Evolutionary conservation across 30 jellyfish, hydroid and myxozoan genomes (phyloP).

Genomic region (Sanderia malayensis): DNA sequence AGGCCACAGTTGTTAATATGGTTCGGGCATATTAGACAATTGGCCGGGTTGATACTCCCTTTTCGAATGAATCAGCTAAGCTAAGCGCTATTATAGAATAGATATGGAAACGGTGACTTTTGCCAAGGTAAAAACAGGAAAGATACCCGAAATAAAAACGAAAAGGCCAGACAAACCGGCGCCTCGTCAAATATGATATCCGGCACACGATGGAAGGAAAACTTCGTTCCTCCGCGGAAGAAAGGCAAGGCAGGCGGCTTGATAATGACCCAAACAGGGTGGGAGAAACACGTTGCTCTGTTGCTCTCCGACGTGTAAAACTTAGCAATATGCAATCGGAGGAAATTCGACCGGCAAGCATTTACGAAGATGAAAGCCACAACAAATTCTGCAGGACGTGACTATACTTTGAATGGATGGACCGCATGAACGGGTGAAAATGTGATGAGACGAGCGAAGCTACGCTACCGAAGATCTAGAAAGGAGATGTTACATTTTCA

Average conservation of each 20-base stretch:
- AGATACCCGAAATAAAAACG: slow-evolving; percentile 16
- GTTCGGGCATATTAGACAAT: no score
- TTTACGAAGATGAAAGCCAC: slow-evolving; percentile 32
- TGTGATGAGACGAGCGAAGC: no score
- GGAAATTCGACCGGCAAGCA: not conserved
- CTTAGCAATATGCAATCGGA: not conserved
- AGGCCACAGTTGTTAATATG: not conserved
- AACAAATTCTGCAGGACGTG: slow-evolving; percentile 48
- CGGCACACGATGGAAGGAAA: slow-evolving; percentile 67
- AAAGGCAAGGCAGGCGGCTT: slow-evolving; percentile 37
- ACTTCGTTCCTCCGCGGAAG: slow-evolving; percentile 64
- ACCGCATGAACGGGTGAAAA: slow-evolving; percentile 63
- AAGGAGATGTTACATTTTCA: no score
- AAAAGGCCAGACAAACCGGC: slow-evolving; percentile 62
- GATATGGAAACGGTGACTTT: no score
- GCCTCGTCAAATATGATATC: slow-evolving; percentile 74
- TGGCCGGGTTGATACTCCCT: no score
- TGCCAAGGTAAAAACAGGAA: slow-evolving; percentile 46
- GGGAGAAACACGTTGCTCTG: no score
- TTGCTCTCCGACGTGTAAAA: no score
- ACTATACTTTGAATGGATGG: slow-evolving; percentile 28
- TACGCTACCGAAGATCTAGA: no score
- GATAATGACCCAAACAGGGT: no score
- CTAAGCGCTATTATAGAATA: no score
- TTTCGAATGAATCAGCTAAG: no score